These are phyloP conservation scores for Phalacrocorax carbo DNA, from an alignment of 2,113 vertebrate genomes.

Conservation along the genomic window DNA sequence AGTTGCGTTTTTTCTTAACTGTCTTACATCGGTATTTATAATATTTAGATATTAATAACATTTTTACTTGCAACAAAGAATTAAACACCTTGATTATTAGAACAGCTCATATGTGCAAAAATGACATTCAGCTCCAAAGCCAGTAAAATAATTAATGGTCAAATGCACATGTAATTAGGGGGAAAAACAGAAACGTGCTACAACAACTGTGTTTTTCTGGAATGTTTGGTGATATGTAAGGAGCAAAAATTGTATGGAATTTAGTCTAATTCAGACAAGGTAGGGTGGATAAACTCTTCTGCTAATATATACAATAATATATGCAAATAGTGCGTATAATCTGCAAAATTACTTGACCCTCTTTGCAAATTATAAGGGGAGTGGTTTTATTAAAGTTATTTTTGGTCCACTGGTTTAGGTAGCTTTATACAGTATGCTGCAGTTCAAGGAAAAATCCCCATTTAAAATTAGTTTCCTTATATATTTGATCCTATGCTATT, in stretches of 20 bases:
- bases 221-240: not conserved
- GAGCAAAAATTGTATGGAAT: not conserved
- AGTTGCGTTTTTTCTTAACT: not conserved
- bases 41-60: not conserved
- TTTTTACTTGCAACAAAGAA: not conserved
- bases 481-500: not conserved
- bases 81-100: not conserved
- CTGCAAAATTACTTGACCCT: not conserved
- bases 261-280: not conserved
- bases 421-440: not conserved
- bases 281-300: not conserved
- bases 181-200: not conserved
- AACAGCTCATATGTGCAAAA: not conserved
- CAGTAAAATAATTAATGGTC: not conserved
- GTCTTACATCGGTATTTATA: not conserved
- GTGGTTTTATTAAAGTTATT: not conserved
- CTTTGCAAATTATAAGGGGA: not conserved
- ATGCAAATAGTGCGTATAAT: not conserved
- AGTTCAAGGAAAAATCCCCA: not conserved
- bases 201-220: not conserved
- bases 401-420: not conserved
- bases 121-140: not conserved
- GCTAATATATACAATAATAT: not conserved
- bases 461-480: not conserved
- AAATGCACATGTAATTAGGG: not conserved